Conservation (phyloP, 2,888 invertebrate genomes). For the Pristionchus fissidentatus region DNA sequence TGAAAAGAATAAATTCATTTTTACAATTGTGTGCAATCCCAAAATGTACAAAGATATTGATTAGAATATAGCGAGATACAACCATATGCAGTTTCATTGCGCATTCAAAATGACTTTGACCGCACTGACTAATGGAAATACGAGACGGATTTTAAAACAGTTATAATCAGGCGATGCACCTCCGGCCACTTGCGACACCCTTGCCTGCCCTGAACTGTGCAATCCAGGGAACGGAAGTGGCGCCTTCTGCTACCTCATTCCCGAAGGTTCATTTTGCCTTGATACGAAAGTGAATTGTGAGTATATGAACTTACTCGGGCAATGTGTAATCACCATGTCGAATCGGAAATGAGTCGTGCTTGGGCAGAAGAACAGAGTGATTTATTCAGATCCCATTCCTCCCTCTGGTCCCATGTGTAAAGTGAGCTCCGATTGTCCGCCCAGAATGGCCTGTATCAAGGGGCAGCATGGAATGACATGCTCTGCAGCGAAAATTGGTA, state of each 20-base stretch:
- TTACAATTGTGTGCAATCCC: neutral
- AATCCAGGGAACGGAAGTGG: neutral
- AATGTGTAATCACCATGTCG: too few species aligned
- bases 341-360: too few species aligned
- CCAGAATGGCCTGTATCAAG: neutral
- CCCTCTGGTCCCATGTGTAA: neutral
- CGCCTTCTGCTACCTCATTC: neutral
- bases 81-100: neutral
- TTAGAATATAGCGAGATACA: neutral
- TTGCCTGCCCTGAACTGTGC: neutral
- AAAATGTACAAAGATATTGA: neutral
- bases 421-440: neutral
- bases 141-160: too few species aligned
- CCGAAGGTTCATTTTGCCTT: neutral
- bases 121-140: neutral
- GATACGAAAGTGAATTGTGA: too few species aligned
- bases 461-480: neutral
- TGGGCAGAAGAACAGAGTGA: too few species aligned
- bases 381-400: neutral
- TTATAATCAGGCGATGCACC: neutral
- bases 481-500: neutral
- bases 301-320: too few species aligned
- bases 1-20: too few species aligned
- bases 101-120: neutral
- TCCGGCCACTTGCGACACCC: neutral